Conservation (phyloP, 2,113 vertebrate species). For the Tiliqua scincoides region DNA sequence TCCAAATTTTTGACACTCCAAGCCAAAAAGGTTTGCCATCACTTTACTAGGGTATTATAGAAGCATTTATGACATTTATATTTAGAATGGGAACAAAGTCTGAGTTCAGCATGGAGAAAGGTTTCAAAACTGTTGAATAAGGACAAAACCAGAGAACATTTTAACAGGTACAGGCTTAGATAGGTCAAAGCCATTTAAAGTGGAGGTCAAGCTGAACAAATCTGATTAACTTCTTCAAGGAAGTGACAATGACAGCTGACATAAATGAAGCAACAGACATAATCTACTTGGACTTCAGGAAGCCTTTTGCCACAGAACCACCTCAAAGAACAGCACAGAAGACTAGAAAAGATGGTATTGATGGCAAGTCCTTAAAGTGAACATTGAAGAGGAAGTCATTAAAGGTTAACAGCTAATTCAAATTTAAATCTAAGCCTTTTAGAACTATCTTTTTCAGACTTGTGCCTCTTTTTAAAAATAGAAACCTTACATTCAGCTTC, state of each 20-base stretch:
- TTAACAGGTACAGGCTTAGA: neutral
- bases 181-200: slow-evolving; percentile 47
- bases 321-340: slow-evolving; percentile 5
- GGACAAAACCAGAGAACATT: neutral
- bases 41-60: neutral
- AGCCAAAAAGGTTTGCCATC: too few species aligned
- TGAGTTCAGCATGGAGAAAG: neutral
- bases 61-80: neutral
- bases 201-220: slow-evolving; percentile 59
- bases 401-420: slow-evolving; percentile 45
- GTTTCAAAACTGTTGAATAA: neutral
- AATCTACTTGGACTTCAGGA: slow-evolving; percentile 52
- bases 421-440: slow-evolving; percentile 47
- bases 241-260: slow-evolving; percentile 56
- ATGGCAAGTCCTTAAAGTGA: slow-evolving; percentile 14
- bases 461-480: slow-evolving; percentile 22
- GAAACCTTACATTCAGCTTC: neutral
- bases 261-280: neutral
- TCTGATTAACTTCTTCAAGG: slow-evolving; percentile 51
- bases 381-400: slow-evolving; percentile 17
- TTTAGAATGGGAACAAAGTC: slow-evolving; percentile 29
- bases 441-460: slow-evolving; percentile 23
- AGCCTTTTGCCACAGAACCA: slow-evolving; percentile 7
- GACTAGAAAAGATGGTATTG: slow-evolving; percentile 21
- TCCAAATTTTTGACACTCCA: too few species aligned